A percentile compares a stretch with the other conserved stretches of the same genome.
Evolutionary conservation across 2,797 vertebrate genomes (phyloP).

Genomic region (Graptemys geographica): DNA sequence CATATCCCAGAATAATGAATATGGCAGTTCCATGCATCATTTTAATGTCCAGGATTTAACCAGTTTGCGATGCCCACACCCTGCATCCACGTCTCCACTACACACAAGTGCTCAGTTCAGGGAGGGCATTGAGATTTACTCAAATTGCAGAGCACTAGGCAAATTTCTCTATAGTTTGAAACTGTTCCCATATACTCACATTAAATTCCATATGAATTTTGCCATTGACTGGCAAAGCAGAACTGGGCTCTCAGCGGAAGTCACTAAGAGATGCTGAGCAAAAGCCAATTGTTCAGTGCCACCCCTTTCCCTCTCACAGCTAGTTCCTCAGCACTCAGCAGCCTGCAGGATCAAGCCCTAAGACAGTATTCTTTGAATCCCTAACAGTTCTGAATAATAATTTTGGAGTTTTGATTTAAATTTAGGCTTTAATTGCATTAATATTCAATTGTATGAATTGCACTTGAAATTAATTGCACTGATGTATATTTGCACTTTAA

Average conservation of each 20-base stretch:
- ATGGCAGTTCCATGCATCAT: neutral
- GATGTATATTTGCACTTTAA: neutral
- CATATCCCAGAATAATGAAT: neutral
- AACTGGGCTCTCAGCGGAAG: neutral
- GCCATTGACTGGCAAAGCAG: neutral
- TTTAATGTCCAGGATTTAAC: neutral
- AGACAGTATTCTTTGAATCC: neutral
- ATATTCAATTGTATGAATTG: constrained; percentile 46
- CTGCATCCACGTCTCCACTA: neutral
- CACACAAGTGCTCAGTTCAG: neutral
- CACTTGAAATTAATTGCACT: constrained; percentile 62
- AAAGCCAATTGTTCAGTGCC: neutral
- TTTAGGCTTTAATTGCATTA: neutral
- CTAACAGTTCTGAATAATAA: neutral
- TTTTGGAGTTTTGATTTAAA: neutral
- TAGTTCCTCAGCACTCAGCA: neutral
- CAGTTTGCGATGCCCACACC: accelerated
- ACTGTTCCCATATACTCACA: neutral
- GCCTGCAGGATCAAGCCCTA: neutral
- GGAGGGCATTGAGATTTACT: neutral
- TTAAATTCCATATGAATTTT: neutral
- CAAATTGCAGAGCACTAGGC: neutral
- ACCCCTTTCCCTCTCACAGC: neutral
- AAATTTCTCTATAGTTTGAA: neutral
- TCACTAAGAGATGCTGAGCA: neutral